Conservation (phyloP, 1,140 invertebrate species). For the Aradophagus sp. region DNA sequence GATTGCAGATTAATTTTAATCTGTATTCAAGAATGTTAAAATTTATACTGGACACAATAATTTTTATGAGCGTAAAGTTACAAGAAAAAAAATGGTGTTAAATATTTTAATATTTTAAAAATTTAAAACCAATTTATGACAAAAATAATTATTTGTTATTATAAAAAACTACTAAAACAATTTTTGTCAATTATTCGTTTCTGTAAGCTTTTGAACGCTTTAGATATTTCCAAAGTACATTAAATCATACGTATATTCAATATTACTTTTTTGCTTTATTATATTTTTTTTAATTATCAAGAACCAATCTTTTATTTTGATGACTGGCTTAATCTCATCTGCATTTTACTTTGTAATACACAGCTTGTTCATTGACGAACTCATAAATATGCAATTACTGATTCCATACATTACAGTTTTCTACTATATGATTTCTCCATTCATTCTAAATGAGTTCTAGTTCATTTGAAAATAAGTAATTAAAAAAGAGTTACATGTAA, state of each 20-base stretch:
- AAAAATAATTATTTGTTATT: no score
- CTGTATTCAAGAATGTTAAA: no score
- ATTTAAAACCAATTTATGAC: no score
- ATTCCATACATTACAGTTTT: constrained; percentile 50
- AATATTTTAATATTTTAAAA: no score
- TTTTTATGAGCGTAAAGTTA: no score
- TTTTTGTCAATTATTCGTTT: no score
- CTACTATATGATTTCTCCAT: constrained; percentile 37
- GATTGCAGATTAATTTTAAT: no score
- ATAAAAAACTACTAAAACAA: no score
- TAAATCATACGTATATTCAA: constrained; percentile 1
- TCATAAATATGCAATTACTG: constrained; percentile 51
- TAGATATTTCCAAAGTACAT: no score
- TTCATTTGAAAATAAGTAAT: constrained; percentile 45
- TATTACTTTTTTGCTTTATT: constrained; percentile 16
- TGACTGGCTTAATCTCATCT: constrained; percentile 46
- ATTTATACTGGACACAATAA: no score
- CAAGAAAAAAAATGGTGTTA: no score
- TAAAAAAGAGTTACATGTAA: constrained; percentile 50
- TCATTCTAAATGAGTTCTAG: constrained; percentile 39
- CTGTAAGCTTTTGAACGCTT: no score
- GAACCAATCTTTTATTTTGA: constrained; percentile 46
- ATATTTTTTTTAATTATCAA: constrained; percentile 28
- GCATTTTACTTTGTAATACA: constrained; percentile 50
- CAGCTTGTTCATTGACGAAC: constrained; percentile 34